Evolutionary conservation across 2,113 vertebrate genomes (phyloP), one percentile per base, ranked within the genome.

Genomic region (Gobio gobio): DNA sequence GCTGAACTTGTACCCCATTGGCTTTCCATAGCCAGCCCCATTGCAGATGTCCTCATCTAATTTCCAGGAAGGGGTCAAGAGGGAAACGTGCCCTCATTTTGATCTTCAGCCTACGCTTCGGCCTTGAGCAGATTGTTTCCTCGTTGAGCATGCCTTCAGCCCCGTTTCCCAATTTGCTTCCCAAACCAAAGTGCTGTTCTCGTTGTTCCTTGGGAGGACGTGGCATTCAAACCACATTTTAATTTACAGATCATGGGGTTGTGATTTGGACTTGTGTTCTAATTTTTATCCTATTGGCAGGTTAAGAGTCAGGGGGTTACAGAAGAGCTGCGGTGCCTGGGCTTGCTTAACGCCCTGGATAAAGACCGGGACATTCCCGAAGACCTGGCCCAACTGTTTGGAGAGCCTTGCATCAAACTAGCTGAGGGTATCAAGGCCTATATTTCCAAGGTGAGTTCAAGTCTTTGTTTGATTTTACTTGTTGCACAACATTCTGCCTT

Each of bases 341-440:
- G 95, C 87, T 87, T 94, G 20, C 94, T 97, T 80, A 96, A 94
- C 0, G 92, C 91, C 49, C 94, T 96, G 89, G 94, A 91, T 66
- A 93, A 93, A 77, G 93, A 94, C 88, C 92, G 92, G 90, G 93
- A 95, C 89, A 94, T 94, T 86, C 93, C 95, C 0, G 93, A 95
- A 72, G 93, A 95, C 89, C 91, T 96, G 91, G 94, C 95, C 78
- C 94, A 95, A 87, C 91, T 96, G 81, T 93, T 94, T 1, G 91
- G 94, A 86, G 95, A 96, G 85, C 93, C 95, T 18, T 96, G 96
- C 93, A 93, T 96, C 90, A 95, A 95, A 84, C 91, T 98, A 91
- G 96, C 95, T 10, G 94, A 94, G 88, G 95, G 94, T 89, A 95
- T 97, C 94, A 96, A 96, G 90, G 91, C 94, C 10, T 97, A 96